Conservation (phyloP, 2,113 vertebrate species). For the Macroglossus sobrinus region DNA sequence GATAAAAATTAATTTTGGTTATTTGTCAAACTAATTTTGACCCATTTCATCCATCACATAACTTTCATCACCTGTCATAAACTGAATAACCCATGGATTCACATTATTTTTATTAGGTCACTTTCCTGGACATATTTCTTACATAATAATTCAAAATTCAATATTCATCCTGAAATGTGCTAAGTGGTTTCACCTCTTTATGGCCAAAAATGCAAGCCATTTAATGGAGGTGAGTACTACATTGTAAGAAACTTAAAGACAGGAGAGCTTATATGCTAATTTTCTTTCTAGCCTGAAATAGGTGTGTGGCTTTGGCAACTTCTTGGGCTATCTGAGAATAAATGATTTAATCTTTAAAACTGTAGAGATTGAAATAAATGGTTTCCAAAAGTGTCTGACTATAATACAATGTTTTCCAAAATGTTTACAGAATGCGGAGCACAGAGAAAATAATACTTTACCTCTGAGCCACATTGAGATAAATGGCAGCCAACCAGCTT, state of each 20-base stretch:
- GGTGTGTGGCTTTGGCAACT: not conserved
- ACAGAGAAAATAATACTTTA: not conserved
- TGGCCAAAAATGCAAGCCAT: not conserved
- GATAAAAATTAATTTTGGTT: constrained; percentile 58
- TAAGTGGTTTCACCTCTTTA: not conserved
- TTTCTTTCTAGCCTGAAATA: not conserved
- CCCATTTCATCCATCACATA: constrained; percentile 20
- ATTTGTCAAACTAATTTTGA: constrained; percentile 54
- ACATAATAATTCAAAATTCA: constrained; percentile 29
- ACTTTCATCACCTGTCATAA: constrained; percentile 19
- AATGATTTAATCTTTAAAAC: not conserved
- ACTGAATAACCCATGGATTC: not conserved
- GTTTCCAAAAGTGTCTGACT: not conserved
- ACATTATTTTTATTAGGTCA: constrained; percentile 38
- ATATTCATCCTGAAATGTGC: not conserved
- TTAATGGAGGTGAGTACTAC: not conserved
- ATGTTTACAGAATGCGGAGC: not conserved
- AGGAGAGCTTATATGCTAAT: not conserved
- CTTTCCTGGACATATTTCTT: not conserved
- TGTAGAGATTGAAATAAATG: not conserved
- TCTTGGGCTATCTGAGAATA: not conserved
- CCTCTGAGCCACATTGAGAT: not conserved
- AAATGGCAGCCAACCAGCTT: not conserved
- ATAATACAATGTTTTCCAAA: not conserved
- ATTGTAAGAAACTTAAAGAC: not conserved